A percentile compares a stretch with the other conserved stretches of the same genome.
phyloP scores from a whole-genome alignment of 1,140 invertebrate genomes.

The Anastrepha ludens region DNA sequence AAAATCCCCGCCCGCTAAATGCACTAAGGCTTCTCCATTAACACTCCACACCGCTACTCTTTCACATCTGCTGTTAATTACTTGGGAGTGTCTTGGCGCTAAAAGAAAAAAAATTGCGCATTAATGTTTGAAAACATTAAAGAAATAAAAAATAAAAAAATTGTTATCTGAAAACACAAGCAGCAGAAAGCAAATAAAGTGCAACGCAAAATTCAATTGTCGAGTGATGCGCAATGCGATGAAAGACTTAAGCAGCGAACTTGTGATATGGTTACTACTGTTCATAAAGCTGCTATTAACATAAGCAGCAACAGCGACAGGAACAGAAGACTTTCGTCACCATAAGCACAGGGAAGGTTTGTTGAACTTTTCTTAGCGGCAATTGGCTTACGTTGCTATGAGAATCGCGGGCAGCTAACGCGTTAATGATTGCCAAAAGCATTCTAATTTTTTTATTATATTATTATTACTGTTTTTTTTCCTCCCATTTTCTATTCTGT shows the following conservation, averaged over 20 bases:
- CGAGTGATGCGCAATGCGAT: background rate
- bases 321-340: background rate
- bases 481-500: background rate
- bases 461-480: background rate
- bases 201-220: background rate
- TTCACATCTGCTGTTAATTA: too few species aligned
- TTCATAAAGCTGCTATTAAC: background rate
- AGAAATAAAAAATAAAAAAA: background rate
- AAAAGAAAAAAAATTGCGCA: too few species aligned
- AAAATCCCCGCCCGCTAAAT: too few species aligned
- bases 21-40: too few species aligned
- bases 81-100: too few species aligned
- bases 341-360: background rate
- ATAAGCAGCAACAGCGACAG: background rate
- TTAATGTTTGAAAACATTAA: too few species aligned
- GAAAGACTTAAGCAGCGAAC: slow-evolving; percentile 30
- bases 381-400: background rate
- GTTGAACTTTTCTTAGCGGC: slow-evolving; percentile 8
- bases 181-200: background rate
- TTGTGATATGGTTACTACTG: background rate
- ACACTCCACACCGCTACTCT: too few species aligned
- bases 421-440: background rate
- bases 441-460: background rate
- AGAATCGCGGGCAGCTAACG: background rate
- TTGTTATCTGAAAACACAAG: background rate